These are phyloP conservation scores for Bombylius major DNA, from an alignment of 2,888 invertebrate species.

Conservation along the genomic window DNA sequence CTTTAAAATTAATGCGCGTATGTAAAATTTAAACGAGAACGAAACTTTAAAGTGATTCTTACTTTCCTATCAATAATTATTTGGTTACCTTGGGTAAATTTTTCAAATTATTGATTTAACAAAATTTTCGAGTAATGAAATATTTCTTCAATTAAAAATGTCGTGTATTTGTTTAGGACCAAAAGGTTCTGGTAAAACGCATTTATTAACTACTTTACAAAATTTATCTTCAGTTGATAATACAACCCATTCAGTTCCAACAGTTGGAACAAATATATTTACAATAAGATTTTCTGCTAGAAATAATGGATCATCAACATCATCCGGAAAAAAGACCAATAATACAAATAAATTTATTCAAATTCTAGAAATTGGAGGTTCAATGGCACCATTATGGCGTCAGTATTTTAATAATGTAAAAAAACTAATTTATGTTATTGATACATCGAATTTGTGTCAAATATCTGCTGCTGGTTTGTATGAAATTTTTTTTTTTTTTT, in stretches of 20 bases:
- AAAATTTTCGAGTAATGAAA: neutral
- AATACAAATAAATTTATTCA: slow-evolving; percentile 38
- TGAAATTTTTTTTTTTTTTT: neutral
- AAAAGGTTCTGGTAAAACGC: slow-evolving; percentile 67
- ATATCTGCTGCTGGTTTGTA: slow-evolving; percentile 58
- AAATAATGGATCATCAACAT: no score
- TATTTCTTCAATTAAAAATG: neutral
- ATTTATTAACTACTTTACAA: slow-evolving; percentile 60
- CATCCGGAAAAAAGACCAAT: slow-evolving; percentile 11
- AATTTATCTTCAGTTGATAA: slow-evolving; percentile 56
- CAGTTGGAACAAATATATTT: slow-evolving; percentile 66
- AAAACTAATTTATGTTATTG: slow-evolving; percentile 68
- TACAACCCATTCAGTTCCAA: slow-evolving; percentile 66
- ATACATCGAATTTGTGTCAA: slow-evolving; percentile 73
- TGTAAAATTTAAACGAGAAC: no score
- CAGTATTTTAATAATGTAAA: slow-evolving; percentile 54
- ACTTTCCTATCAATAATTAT: no score
- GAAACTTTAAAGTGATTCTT: no score
- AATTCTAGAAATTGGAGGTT: slow-evolving; percentile 66
- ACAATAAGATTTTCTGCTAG: slow-evolving; percentile 43
- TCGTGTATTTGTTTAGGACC: slow-evolving; percentile 58
- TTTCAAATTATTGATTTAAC: neutral
- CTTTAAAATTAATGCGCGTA: no score
- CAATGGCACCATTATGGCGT: slow-evolving; percentile 71
- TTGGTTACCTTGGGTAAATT: no score